Percentiles rank a stretch among this genome's conserved stretches.
Evolutionary conservation across 2,888 invertebrate genomes (phyloP).

Genomic region (Cyclophora punctaria): DNA sequence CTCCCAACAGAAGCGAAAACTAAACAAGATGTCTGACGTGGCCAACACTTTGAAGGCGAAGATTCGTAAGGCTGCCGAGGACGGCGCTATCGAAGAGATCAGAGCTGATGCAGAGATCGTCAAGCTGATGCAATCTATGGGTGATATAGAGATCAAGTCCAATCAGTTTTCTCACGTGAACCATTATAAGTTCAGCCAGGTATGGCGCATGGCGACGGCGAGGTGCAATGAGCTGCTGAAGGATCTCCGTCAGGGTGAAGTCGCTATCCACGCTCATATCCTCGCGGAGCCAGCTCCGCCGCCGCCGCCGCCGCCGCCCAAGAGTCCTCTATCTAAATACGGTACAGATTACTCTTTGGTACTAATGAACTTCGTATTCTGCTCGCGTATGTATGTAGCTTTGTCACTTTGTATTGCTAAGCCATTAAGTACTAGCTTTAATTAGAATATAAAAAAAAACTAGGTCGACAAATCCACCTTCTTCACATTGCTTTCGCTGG

Average conservation of each 20-base stretch:
- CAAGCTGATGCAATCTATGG: constrained; percentile 79
- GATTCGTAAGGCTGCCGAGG: constrained; percentile 79
- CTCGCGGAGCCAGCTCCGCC: constrained; percentile 58
- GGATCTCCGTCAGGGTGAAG: constrained; percentile 48
- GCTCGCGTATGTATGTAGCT: not conserved
- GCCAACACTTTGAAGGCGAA: constrained; percentile 79
- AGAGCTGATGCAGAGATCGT: constrained; percentile 81
- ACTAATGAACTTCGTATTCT: too few species aligned
- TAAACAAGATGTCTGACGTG: constrained; percentile 84
- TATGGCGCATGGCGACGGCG: constrained; percentile 60
- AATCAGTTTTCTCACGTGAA: constrained; percentile 78
- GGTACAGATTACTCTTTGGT: constrained; percentile 24
- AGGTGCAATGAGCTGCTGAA: constrained; percentile 37
- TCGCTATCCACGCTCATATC: constrained; percentile 60
- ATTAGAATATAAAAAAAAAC: constrained; percentile 31
- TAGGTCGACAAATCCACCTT: constrained; percentile 1
- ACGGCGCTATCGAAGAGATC: constrained; percentile 78
- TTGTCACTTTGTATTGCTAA: not conserved
- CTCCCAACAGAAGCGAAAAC: constrained; percentile 84
- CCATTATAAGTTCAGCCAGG: constrained; percentile 75
- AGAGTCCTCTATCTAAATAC: constrained; percentile 44
- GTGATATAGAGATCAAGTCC: constrained; percentile 81
- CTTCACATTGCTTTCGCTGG: too few species aligned
- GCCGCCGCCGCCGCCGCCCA: constrained; percentile 44
- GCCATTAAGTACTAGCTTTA: not conserved